Base-by-base conservation (phyloP, 2,888 invertebrate species). In the Synanthedon formicaeformis region DNA sequence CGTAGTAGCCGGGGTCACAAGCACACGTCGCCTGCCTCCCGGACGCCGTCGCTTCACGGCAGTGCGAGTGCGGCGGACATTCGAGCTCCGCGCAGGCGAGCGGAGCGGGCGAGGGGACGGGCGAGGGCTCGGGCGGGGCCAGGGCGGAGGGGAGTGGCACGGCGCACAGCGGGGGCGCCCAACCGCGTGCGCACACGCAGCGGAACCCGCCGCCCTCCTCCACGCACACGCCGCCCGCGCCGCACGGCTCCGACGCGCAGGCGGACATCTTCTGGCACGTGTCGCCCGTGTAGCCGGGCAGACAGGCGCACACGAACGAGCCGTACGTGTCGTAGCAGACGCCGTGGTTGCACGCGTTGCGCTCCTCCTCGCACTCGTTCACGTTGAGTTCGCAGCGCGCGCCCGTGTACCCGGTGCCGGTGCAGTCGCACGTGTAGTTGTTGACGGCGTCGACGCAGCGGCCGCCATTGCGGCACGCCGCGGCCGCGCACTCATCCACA, bases 281-380 rank as follows among this genome's bases (percentile, higher is more conserved):
- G 56, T 90, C 90, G 27, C 96, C 96, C 53, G 91, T 92, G 82
- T 92, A 96, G n/a, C 94, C 94, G 11, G 90, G 87, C 53, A 88
- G 88, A 76, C 96, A 96, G 64, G 92, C 92, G 73, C 96, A 96
- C 60, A 92, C 83, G 71, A 74, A 96, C 52, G 92, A 89, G 12
- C 95, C 95, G 75, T 95, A 95, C 53, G 92, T 94, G 78, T 95
- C 94, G 76, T 92, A 94, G 80, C 96, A 96, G 50, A 90, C 88
- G 27, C 94, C 95, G 59, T 91, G 90, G 61, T 94, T 94, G 13
- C 94, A 94, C 41, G 77, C 64, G 57, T 56, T 64, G 59, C 84
- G 83, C 57, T 90, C 89, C 58, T 88, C 85, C 52, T 76, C 66
- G 74, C 96, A 96, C 79, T 96, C 96, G 81, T 96, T 91, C 63